A percentile compares a stretch with the other conserved stretches of the same genome.
phyloP scores from a whole-genome alignment of 2,797 vertebrate genomes.

The Acrocephalus scirpaceus region DNA sequence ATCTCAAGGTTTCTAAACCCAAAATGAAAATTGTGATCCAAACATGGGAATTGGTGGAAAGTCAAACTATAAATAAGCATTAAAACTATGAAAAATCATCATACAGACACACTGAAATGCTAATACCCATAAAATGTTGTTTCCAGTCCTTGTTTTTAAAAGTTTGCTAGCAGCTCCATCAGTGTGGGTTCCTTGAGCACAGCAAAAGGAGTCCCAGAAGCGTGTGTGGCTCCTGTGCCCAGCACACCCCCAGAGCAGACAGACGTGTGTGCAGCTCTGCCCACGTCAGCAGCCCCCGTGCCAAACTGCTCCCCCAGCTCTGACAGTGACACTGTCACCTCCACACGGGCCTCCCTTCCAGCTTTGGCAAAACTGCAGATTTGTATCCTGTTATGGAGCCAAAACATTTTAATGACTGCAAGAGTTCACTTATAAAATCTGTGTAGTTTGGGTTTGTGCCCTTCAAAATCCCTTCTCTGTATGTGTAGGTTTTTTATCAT shows the following conservation, averaged over 20 bases:
- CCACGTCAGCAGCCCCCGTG: neutral
- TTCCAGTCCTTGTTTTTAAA: neutral
- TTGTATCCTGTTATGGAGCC: neutral
- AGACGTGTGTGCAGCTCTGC: neutral
- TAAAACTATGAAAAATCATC: neutral
- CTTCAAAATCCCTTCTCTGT: neutral
- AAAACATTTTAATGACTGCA: neutral
- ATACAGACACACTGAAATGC: fast-evolving
- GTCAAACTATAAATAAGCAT: neutral
- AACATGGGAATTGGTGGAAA: neutral
- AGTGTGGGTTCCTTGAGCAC: neutral
- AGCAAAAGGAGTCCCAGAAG: neutral
- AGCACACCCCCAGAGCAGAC: fast-evolving
- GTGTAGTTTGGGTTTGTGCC: neutral
- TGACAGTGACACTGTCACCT: neutral
- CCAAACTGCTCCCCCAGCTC: neutral
- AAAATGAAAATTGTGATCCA: neutral
- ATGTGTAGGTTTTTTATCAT: neutral
- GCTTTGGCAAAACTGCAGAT: neutral
- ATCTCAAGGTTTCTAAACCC: neutral
- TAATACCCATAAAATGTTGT: neutral
- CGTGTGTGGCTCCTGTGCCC: fast-evolving
- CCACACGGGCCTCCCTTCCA: neutral
- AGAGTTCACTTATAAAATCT: neutral
- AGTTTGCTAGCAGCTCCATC: neutral